Conservation (phyloP, 1,140 invertebrate species). For the Polypedilum pembai region DNA sequence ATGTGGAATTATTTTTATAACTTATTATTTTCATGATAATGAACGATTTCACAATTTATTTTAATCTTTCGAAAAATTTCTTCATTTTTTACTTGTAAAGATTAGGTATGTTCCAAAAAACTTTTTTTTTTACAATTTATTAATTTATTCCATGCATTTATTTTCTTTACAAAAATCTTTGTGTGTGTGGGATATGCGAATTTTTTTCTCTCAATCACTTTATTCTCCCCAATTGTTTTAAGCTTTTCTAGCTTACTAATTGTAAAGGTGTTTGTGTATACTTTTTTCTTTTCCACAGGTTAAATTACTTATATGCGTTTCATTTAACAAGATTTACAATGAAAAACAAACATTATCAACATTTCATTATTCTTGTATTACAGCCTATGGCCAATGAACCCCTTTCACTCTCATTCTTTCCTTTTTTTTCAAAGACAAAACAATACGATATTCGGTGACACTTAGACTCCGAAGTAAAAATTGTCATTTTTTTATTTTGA, state of each 20-base stretch:
- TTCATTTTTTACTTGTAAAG: not conserved
- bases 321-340: not conserved
- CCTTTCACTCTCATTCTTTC: not conserved
- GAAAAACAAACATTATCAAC: not conserved
- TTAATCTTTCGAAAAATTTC: not conserved
- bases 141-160: not conserved
- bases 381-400: not conserved
- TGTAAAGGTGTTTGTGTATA: not conserved
- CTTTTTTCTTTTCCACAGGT: no score
- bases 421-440: not conserved
- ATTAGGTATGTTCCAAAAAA: not conserved
- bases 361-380: not conserved
- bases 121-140: not conserved
- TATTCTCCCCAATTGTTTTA: not conserved
- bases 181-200: not conserved
- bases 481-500: not conserved
- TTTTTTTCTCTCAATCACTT: not conserved
- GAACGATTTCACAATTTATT: not conserved
- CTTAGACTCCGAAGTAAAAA: no score
- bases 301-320: no score
- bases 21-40: constrained; percentile 13
- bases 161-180: not conserved
- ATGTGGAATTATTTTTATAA: constrained; percentile 19
- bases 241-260: not conserved
- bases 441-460: no score